Percentiles rank a stretch among this genome's conserved stretches.
phyloP scores from a whole-genome alignment of 1,140 invertebrate genomes.

The Nasonia giraulti region DNA sequence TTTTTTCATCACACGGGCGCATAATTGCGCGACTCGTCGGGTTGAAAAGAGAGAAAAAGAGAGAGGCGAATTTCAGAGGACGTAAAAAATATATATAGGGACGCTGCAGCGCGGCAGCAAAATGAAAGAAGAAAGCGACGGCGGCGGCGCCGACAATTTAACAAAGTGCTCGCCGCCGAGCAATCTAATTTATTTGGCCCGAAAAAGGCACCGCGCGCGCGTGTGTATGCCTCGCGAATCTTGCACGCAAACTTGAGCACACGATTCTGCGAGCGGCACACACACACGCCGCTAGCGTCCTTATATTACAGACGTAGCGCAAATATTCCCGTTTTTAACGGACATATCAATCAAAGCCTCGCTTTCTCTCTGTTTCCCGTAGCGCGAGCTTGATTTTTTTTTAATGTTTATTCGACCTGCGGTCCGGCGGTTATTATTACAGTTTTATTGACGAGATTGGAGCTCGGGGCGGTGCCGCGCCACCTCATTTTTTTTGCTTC shows the following conservation, averaged over 20 bases:
- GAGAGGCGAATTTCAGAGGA: background rate
- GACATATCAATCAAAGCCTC: conserved; percentile 15
- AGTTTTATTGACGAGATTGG: conserved; percentile 18
- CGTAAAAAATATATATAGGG: background rate
- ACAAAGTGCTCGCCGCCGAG: conserved; percentile 31
- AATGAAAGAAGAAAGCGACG: conserved; percentile 1
- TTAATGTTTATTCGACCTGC: background rate
- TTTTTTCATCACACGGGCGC: background rate
- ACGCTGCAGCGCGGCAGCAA: background rate
- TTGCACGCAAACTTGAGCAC: conserved; percentile 44
- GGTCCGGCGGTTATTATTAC: conserved; percentile 8
- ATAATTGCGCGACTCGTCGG: background rate
- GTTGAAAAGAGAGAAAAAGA: background rate
- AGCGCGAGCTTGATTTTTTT: background rate
- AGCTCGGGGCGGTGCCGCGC: background rate
- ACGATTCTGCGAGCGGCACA: background rate
- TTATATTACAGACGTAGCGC: conserved; percentile 14
- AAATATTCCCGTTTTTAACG: conserved; percentile 18
- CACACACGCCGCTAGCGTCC: background rate
- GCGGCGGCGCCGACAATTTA: background rate
- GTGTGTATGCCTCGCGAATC: conserved; percentile 25
- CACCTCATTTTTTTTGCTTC: background rate
- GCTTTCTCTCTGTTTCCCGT: background rate
- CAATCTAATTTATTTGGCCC: conserved; percentile 25
- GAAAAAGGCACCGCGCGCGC: background rate